These are phyloP conservation scores for Aphelenchoides fujianensis DNA, from an alignment of 1,140 invertebrate genomes.

Conservation along the genomic window DNA sequence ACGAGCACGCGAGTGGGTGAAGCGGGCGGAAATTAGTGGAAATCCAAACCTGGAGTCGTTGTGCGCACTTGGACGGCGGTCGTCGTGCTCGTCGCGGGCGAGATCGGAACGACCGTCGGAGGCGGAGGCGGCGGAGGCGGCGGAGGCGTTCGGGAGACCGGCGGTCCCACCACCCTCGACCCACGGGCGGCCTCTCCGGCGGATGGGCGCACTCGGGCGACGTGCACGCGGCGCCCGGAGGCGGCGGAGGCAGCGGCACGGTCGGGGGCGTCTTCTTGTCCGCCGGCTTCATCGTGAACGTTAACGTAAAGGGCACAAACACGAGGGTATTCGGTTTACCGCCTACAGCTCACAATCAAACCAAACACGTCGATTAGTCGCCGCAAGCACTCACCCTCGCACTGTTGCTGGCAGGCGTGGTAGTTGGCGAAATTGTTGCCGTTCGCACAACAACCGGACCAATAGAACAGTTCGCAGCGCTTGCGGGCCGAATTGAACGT, in stretches of 20 bases:
- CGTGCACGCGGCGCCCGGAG: background rate
- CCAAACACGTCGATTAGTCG: background rate
- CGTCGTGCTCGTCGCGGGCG: background rate
- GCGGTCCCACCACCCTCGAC: too few species aligned
- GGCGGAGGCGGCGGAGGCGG: background rate
- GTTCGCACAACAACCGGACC: constrained; percentile 59
- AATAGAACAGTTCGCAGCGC: constrained; percentile 60
- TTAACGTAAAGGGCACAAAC: constrained; percentile 39
- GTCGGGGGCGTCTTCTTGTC: background rate
- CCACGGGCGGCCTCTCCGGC: background rate
- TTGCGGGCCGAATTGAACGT: constrained; percentile 49
- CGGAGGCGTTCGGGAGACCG: too few species aligned
- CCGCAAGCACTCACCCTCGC: constrained; percentile 44
- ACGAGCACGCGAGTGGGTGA: constrained; percentile 1
- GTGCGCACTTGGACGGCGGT: background rate
- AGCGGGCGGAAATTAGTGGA: constrained; percentile 7
- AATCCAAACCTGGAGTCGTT: constrained; percentile 8
- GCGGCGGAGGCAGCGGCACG: background rate
- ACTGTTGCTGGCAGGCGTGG: constrained; percentile 47
- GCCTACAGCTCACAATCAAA: constrained; percentile 7
- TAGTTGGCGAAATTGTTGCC: constrained; percentile 52
- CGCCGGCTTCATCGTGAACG: constrained; percentile 31
- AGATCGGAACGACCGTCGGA: background rate
- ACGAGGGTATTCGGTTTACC: constrained; percentile 33
- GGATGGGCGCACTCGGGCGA: constrained; percentile 1